Evolutionary conservation across 2,888 invertebrate species (phyloP), one percentile per base, ranked within the genome.

Genomic region (Drosophila anomelani): DNA sequence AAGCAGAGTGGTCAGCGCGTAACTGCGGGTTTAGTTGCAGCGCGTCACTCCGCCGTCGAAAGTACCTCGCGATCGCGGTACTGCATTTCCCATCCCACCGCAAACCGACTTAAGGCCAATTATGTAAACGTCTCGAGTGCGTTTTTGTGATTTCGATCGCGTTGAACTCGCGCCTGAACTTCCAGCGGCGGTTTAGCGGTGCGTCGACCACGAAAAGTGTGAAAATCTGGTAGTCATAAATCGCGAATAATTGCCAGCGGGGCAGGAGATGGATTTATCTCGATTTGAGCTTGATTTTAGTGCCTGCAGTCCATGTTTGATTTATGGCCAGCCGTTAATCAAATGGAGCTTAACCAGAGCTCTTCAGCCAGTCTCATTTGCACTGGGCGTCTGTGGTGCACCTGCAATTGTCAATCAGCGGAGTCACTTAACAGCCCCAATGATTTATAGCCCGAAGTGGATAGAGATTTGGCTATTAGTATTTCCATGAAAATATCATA

Each of bases 21-120:
- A 76, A 77, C 71, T 59, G 77, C 61, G 77, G 54, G 61, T 77
- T 77, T 88, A 84, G 88, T 89, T 85, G 88, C 89, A 79, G 72
- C 67, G 80, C 79, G 64, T 68, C 89, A 71, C 71, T 74, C 59
- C 72, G 72, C 46, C 32, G 46, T 36, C 57, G 58, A 57, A 68
- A 76, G 76, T 53, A 46, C 57, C 70, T 57, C 70, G 54, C 49
- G 54, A 54, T 57, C 70, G 54, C 34, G 53, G 49, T 54, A n/a
- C 39, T n/a, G 68, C 57, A 49, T 41, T 20, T 67, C 41, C 49
- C 55, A 43, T 43, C 29, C 20, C 20, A 20, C 43, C 26, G 60
- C 69, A 46, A 23, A 23, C 44, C 17, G 53, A 29, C 63, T 26
- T 66, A 51, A 73, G 73, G 73, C 75, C 75, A 73, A 73, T 73